Conservation (phyloP, 2,797 vertebrate genomes). For the Masticophis lateralis region DNA sequence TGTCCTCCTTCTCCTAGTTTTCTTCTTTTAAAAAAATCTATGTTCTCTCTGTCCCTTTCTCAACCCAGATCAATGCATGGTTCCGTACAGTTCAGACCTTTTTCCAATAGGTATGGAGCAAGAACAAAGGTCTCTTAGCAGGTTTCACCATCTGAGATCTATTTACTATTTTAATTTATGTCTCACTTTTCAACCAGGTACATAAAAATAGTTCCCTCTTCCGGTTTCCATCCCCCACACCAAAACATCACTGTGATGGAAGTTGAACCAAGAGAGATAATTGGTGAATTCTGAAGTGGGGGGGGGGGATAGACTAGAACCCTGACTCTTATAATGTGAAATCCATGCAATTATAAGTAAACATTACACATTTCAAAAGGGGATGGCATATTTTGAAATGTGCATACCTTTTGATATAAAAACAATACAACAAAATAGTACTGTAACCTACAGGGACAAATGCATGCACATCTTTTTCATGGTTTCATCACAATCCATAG, state of each 20-base stretch:
- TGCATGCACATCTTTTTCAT: not conserved
- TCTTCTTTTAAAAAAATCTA: not conserved
- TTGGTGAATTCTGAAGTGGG: not conserved
- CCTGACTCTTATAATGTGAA: not conserved
- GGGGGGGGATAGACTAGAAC: not conserved
- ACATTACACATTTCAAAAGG: not conserved
- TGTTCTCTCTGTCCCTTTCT: not conserved
- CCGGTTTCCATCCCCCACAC: not conserved
- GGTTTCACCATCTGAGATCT: not conserved
- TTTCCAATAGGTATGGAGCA: not conserved
- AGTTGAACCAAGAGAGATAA: not conserved
- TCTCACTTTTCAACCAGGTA: not conserved
- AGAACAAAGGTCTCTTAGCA: not conserved
- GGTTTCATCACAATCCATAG: constrained; percentile 2
- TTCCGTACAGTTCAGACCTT: not conserved
- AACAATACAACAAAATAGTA: constrained; percentile 24
- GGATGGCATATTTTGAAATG: not conserved
- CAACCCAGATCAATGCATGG: not conserved
- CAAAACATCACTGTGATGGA: not conserved
- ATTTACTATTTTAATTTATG: not conserved
- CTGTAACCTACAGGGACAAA: not conserved
- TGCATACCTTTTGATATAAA: not conserved
- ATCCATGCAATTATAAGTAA: not conserved
- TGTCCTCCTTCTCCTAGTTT: not conserved
- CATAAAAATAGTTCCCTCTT: not conserved